phyloP scores from a whole-genome alignment of 1,140 invertebrate genomes.

The Sycobia sp. region DNA sequence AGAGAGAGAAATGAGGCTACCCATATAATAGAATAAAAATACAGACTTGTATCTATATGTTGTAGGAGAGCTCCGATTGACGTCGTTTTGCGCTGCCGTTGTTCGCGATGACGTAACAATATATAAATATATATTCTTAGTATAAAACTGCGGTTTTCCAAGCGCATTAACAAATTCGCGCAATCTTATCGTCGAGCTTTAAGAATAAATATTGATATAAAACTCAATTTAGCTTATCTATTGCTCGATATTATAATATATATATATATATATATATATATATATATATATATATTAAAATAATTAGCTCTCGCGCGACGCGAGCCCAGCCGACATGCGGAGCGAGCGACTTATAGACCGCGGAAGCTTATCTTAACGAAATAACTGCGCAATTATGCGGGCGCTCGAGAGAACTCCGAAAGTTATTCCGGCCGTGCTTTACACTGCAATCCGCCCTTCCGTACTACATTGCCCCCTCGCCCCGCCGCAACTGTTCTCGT shows the following conservation, averaged over 20 bases:
- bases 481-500: no score
- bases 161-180: conserved; percentile 49
- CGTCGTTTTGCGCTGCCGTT: conserved; percentile 35
- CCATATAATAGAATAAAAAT: no score
- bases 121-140: conserved; percentile 49
- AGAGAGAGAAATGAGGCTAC: no score
- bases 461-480: no score
- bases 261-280: no score
- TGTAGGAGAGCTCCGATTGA: conserved; percentile 29
- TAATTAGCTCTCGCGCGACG: conserved; percentile 44
- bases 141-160: no score
- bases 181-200: conserved; percentile 58
- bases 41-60: no score
- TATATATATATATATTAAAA: no score
- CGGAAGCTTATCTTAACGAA: conserved; percentile 47
- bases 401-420: conserved; percentile 12
- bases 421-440: conserved; percentile 1
- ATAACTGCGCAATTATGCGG: conserved; percentile 49
- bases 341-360: conserved; percentile 6
- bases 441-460: no score
- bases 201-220: conserved; percentile 57
- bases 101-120: conserved; percentile 56
- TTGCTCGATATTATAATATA: conserved; percentile 39
- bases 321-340: no score
- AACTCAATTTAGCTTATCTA: conserved; percentile 50